A percentile compares a stretch with the other conserved stretches of the same genome.
Evolutionary conservation across 2,797 vertebrate genomes (phyloP).

Genomic region (Microctenopoma stevenorrisi): DNA sequence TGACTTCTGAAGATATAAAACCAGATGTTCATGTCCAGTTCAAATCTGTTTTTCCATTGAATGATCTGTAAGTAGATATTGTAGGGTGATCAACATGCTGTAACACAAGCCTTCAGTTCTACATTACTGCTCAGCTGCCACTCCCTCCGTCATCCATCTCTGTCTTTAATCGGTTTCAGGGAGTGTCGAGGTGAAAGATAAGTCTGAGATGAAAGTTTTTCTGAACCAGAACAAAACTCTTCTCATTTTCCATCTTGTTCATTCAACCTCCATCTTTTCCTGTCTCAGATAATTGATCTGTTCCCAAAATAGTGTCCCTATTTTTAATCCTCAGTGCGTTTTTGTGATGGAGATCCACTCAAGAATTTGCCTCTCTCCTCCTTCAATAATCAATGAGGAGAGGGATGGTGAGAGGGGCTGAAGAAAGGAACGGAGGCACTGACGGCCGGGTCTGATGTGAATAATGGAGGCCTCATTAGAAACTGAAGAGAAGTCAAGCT

Average conservation of each 20-base stretch:
- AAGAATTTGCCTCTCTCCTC: constrained; percentile 55
- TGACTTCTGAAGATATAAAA: not conserved
- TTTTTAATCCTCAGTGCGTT: constrained; percentile 56
- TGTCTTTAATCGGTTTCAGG: constrained; percentile 9
- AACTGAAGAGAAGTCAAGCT: constrained; percentile 56
- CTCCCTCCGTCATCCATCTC: constrained; percentile 33
- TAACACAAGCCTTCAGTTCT: constrained; percentile 72
- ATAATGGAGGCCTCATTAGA: constrained; percentile 71
- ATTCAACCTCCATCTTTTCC: constrained; percentile 8
- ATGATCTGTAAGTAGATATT: constrained; percentile 76
- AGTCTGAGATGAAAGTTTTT: not conserved
- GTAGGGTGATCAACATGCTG: constrained; percentile 54
- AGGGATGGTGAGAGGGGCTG: constrained; percentile 62
- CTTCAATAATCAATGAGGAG: constrained; percentile 73
- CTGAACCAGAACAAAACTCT: not conserved
- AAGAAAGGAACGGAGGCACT: constrained; percentile 29
- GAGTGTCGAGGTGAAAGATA: constrained; percentile 32
- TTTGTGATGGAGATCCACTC: constrained; percentile 56
- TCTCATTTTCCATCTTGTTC: not conserved
- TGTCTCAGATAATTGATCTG: constrained; percentile 19
- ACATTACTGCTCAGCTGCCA: constrained; percentile 58
- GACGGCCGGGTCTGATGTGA: constrained; percentile 46
- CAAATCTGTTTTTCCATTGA: constrained; percentile 18
- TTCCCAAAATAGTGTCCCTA: constrained; percentile 46
- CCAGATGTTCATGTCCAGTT: constrained; percentile 7